These are phyloP conservation scores for Coturnix japonica DNA, from an alignment of 2,113 vertebrate species.

Conservation along the genomic window DNA sequence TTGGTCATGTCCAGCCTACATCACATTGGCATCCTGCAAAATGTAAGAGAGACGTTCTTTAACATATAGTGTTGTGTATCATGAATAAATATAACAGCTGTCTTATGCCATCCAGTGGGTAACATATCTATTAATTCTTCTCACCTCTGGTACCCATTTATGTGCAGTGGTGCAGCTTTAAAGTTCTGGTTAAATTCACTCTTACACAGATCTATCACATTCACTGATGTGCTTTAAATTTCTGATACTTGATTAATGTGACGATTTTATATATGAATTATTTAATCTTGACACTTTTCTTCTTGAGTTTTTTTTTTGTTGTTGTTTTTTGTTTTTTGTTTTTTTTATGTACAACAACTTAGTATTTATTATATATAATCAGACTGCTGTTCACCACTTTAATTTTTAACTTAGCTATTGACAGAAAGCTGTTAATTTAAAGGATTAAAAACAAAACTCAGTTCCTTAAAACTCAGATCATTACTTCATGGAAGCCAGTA, in stretches of 20 bases:
- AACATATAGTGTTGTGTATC: not conserved
- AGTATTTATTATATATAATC: not conserved
- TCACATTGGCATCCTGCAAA: not conserved
- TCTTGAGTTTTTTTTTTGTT: not conserved
- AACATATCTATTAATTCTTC: not conserved
- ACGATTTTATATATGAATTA: not conserved
- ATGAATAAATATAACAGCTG: not conserved
- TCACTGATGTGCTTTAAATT: not conserved
- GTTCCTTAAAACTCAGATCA: not conserved
- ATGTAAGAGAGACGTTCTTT: not conserved
- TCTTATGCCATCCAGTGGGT: not conserved
- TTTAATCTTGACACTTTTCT: not conserved
- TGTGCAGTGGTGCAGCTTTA: not conserved
- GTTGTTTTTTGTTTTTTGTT: no score
- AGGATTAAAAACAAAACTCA: not conserved
- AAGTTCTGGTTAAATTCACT: not conserved
- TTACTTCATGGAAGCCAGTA: not conserved
- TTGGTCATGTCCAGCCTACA: not conserved
- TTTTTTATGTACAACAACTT: not conserved
- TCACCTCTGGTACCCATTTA: not conserved
- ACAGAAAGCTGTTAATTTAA: not conserved
- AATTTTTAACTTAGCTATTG: not conserved
- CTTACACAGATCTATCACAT: not conserved
- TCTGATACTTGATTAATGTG: constrained; percentile 2
- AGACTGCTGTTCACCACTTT: not conserved